Evolutionary conservation across 2,888 invertebrate genomes (phyloP), one percentile per base, ranked within the genome.

Genomic region (Tortricodes alternella): DNA sequence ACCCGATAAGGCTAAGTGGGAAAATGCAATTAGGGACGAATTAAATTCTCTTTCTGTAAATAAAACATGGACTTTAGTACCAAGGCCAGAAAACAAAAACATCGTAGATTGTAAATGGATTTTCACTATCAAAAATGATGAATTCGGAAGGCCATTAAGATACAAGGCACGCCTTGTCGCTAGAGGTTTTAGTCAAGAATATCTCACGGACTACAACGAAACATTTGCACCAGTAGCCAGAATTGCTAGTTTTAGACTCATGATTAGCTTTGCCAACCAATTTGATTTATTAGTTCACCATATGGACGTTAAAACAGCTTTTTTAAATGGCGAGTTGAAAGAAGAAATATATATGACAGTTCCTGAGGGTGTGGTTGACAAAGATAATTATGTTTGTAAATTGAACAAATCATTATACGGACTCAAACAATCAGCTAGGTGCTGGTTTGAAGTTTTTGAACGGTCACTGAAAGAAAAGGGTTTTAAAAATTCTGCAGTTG

Each of bases 211-310:
- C 43, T 72, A 68, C 59, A 53, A 68, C 38, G 65, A 73, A 46
- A 68, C 68, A 4, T 74, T 73, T 61, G 63, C 71, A 15, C 68
- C 71, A 13, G 66, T 71, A 1, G 70, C 64, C 1, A 67, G 62
- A 51, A 65, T 67, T 57, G 15, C 61, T 13, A 67, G 64, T 13
- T 63, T 73, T 8, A 59, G 73, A 51, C 59, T 64, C 4, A 49
- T 71, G 6, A 44, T 72, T 49, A 23, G 46, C 21, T 41, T 74
- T 46, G 66, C 66, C n/a, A 65, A 62, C 60, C 64, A 73, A 52
- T 49, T 38, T 46, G 55, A 64, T 41, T 56, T 68, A 24, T 16
- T 43, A 16, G 19, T 64, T 6, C 62, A 63, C 51, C 66, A 68
- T 16, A 53, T 65, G 56, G 65, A 68, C 19, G 65, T 65, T 6